A percentile compares a stretch with the other conserved stretches of the same genome.
phyloP scores from a whole-genome alignment of 1,140 invertebrate genomes.

The Nixonia krombeini region DNA sequence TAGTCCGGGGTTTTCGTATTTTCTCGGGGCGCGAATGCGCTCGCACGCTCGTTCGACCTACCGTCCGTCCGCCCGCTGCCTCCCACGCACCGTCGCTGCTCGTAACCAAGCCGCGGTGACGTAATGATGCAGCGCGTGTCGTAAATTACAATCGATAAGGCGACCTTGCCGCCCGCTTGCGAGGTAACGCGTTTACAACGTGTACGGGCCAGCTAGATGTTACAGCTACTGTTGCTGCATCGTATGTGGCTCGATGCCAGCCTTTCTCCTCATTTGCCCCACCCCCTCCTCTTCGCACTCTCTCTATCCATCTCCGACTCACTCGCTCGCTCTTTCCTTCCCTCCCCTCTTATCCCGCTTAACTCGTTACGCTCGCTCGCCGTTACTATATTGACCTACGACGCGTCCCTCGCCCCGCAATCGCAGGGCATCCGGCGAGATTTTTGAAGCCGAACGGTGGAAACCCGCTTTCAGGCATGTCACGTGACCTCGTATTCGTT shows the following conservation, averaged over 20 bases:
- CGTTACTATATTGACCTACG: no score
- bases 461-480: no score
- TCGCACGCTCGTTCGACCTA: neutral
- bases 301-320: neutral
- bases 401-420: no score
- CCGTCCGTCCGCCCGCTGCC: conserved; percentile 6
- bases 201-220: conserved; percentile 12
- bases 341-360: neutral
- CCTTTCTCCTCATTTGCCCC: conserved; percentile 15
- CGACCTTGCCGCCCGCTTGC: conserved; percentile 57
- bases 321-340: neutral
- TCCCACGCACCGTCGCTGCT: conserved; percentile 49
- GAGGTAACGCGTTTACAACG: conserved; percentile 44
- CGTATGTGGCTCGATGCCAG: conserved; percentile 19
- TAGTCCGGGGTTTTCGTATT: neutral
- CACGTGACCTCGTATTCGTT: no score
- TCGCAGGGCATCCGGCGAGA: no score
- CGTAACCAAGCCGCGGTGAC: conserved; percentile 57
- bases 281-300: no score
- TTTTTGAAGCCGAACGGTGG: no score
- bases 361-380: no score
- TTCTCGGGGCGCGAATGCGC: neutral
- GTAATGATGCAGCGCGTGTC: conserved; percentile 58
- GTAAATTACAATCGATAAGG: conserved; percentile 67
- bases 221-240: no score